These are phyloP conservation scores for Archips crataeganus DNA, from an alignment of 2,888 invertebrate genomes.

Conservation along the genomic window DNA sequence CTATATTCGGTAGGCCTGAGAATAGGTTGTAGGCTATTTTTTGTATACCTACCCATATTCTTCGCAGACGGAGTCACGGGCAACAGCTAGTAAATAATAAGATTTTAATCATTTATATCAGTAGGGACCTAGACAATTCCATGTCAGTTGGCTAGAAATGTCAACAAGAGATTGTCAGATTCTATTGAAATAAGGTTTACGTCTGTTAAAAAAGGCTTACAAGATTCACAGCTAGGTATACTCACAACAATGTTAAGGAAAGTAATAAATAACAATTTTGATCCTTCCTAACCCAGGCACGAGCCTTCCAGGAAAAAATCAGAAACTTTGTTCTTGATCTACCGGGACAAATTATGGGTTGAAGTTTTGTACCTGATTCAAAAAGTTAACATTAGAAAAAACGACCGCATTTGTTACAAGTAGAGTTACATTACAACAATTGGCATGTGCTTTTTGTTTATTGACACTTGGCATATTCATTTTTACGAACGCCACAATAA, in stretches of 20 bases:
- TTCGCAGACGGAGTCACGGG: too few relatives aligned
- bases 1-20: too few relatives aligned
- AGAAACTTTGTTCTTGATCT: neutral
- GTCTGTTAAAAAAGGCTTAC: too few relatives aligned
- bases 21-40: too few relatives aligned
- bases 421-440: neutral
- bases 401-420: neutral
- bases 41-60: too few relatives aligned
- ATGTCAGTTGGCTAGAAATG: too few relatives aligned
- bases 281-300: neutral
- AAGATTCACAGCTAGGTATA: too few relatives aligned
- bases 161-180: too few relatives aligned
- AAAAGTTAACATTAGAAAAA: neutral
- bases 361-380: neutral
- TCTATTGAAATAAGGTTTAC: too few relatives aligned
- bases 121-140: too few relatives aligned
- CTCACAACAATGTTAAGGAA: neutral
- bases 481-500: neutral
- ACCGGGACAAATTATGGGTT: neutral
- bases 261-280: slow-evolving; percentile 4
- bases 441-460: neutral
- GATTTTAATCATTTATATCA: too few relatives aligned
- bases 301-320: neutral
- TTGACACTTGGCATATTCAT: neutral
- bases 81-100: too few relatives aligned